Percentiles rank a stretch among this genome's conserved stretches.
Evolutionary conservation across 1,140 invertebrate genomes (phyloP).

Genomic region (Oreohelix idahoensis): DNA sequence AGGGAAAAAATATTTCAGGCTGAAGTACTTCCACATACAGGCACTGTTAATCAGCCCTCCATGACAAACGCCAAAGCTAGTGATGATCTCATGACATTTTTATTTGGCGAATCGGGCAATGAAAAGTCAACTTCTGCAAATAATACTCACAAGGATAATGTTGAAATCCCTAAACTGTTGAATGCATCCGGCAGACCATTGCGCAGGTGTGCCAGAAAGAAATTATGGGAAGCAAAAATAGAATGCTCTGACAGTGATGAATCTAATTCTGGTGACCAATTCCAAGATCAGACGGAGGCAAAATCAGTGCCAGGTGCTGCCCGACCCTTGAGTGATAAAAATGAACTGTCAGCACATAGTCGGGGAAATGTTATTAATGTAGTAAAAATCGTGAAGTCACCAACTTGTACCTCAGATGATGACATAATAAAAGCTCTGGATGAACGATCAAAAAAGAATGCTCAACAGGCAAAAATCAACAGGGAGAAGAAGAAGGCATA

Average conservation of each 20-base stretch:
- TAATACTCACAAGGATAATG: neutral
- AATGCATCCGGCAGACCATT: neutral
- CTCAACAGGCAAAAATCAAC: conserved; percentile 65
- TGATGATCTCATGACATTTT: conserved; percentile 2
- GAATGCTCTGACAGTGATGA: neutral
- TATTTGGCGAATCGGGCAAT: neutral
- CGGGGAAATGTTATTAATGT: neutral
- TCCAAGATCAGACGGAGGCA: neutral
- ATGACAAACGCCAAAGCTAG: neutral
- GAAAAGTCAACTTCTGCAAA: neutral
- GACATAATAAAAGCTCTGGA: conserved; percentile 53
- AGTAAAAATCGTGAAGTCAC: conserved; percentile 17
- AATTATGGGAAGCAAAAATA: neutral
- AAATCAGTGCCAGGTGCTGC: neutral
- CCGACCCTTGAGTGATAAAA: neutral
- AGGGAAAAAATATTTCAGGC: too few relatives aligned
- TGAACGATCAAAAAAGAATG: conserved; percentile 66
- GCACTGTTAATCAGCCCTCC: neutral
- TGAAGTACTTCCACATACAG: neutral
- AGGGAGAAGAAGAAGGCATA: conserved; percentile 69
- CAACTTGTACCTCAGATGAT: neutral
- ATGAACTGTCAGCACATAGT: neutral
- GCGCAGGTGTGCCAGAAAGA: neutral
- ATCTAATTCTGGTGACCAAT: neutral
- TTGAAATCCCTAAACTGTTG: neutral